Percentiles rank a stretch among this genome's conserved stretches.
phyloP scores from a whole-genome alignment of 2,888 invertebrate genomes.

The Plemyria rubiginata region DNA sequence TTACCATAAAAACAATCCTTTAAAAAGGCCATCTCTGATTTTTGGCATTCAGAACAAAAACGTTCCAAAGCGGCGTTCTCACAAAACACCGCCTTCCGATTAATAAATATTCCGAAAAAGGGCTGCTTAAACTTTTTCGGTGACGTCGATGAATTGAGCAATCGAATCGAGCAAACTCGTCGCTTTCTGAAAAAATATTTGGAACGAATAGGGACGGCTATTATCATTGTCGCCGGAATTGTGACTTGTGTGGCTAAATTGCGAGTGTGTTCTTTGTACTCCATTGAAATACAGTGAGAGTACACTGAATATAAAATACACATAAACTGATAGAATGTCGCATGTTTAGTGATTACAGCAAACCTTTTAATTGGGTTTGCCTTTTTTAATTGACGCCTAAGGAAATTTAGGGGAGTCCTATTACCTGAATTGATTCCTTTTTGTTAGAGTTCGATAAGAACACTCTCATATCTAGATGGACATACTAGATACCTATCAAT shows the following conservation, averaged over 20 bases:
- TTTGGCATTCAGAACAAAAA: constrained; percentile 26
- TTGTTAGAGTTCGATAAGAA: too few species aligned
- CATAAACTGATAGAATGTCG: too few species aligned
- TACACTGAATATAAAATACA: too few species aligned
- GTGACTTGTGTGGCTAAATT: constrained; percentile 11
- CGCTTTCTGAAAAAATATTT: constrained; percentile 26
- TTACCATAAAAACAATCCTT: constrained; percentile 31
- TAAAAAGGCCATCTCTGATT: constrained; percentile 30
- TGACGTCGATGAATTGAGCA: constrained; percentile 46
- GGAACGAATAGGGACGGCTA: constrained; percentile 12
- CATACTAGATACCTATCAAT: too few species aligned
- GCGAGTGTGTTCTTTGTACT: constrained; percentile 1
- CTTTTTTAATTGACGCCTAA: too few species aligned
- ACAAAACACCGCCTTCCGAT: constrained; percentile 43
- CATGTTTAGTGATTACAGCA: too few species aligned
- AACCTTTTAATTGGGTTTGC: too few species aligned
- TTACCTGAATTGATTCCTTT: too few species aligned
- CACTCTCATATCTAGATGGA: too few species aligned
- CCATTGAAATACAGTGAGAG: too few species aligned
- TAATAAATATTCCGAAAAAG: constrained; percentile 48
- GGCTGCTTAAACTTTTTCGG: constrained; percentile 43
- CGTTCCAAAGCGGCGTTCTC: constrained; percentile 29
- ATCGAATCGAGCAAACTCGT: constrained; percentile 36
- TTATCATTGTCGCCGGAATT: constrained; percentile 16
- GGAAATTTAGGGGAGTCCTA: too few species aligned